A percentile compares a stretch with the other conserved stretches of the same genome.
phyloP scores from a whole-genome alignment of 2,888 invertebrate species.

The Resseliella maxima region DNA sequence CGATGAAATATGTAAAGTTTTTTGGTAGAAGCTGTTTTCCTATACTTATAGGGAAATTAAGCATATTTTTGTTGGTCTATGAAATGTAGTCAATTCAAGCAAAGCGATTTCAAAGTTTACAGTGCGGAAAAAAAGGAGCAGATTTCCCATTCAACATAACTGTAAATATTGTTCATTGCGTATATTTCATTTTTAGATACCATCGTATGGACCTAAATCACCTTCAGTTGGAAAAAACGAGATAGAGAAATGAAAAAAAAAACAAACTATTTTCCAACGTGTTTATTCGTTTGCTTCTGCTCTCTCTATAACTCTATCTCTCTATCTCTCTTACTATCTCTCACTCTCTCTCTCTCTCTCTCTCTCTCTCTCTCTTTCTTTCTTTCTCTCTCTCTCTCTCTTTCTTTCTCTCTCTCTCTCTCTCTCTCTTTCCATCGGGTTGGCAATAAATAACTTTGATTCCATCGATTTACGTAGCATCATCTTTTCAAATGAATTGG shows the following conservation, averaged over 20 bases:
- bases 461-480: neutral
- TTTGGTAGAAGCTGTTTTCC: too few relatives aligned
- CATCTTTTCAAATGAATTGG: constrained; percentile 10
- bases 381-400: too few relatives aligned
- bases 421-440: neutral
- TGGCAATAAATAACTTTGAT: neutral
- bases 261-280: neutral
- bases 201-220: neutral
- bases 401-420: too few relatives aligned
- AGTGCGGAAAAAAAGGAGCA: neutral
- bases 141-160: neutral
- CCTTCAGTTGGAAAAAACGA: neutral
- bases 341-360: too few relatives aligned
- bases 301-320: too few relatives aligned
- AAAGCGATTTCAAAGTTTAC: neutral
- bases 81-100: too few relatives aligned
- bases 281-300: neutral
- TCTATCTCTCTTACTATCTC: too few relatives aligned
- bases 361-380: too few relatives aligned
- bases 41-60: too few relatives aligned
- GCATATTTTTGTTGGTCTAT: too few relatives aligned
- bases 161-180: neutral
- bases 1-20: too few relatives aligned
- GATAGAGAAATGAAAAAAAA: too few relatives aligned
- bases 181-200: constrained; percentile 1